phyloP scores from a whole-genome alignment of 2,113 vertebrate genomes.

The Egretta garzetta region DNA sequence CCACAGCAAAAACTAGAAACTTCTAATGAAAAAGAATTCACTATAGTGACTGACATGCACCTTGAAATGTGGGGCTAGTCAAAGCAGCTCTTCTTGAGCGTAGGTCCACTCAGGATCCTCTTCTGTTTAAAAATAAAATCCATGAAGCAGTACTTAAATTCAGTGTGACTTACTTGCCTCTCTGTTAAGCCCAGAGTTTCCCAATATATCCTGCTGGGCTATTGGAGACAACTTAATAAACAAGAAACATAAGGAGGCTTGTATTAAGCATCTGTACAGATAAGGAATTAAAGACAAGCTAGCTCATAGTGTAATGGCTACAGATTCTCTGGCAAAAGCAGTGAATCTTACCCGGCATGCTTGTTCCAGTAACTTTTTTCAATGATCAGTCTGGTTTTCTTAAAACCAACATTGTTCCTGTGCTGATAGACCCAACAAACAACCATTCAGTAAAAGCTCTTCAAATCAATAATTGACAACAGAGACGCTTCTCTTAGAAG shows the following conservation, averaged over 20 bases:
- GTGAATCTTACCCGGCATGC: neutral
- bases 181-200: neutral
- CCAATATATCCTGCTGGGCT: neutral
- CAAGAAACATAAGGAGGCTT: neutral
- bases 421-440: neutral
- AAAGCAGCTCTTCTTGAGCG: neutral
- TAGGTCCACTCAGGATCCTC: neutral
- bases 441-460: neutral
- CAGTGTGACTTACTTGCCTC: neutral
- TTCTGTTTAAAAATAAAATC: neutral
- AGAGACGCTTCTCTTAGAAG: neutral
- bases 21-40: neutral
- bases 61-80: neutral
- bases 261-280: neutral
- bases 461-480: neutral
- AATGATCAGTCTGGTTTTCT: neutral
- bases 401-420: neutral
- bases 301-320: neutral
- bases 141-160: neutral
- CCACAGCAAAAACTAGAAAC: neutral
- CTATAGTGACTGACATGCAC: neutral
- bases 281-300: conserved; percentile 6
- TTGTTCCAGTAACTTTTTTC: neutral
- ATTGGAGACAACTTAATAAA: neutral
- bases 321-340: neutral